Base-by-base conservation (phyloP, 2,797 vertebrate species). In the Melanogrammus aeglefinus region DNA sequence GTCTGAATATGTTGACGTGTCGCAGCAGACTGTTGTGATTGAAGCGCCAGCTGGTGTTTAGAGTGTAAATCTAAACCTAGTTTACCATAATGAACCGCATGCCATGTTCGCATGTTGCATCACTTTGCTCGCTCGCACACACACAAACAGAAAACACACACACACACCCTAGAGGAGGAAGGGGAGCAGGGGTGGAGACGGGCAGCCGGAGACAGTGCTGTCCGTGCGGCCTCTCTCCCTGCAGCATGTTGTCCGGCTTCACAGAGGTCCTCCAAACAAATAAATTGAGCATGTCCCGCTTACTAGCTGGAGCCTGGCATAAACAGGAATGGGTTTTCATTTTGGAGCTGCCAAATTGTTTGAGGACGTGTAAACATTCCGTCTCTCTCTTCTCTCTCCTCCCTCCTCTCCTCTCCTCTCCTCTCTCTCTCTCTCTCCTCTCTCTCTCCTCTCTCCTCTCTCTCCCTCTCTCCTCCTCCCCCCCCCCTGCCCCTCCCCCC, bases 11-110 rank as follows among this genome's bases (percentile, higher is more conserved):
- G 91, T 88, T 89, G 88, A 90, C 88, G 88, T 81, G 76, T 87
- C 79, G 79, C 84, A 89, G 86, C 89, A 92, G 87, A 94, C 87
- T 78, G 83, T 78, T 88, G 89, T 88, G 90, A 92, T 84, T 90
- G 91, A 93, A 90, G 90, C 63, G 78, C 83, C 93, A 93, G 91
- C 91, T 94, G 93, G 91, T 92, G 90, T 92, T 94, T 91, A 89
- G 86, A 91, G 87, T 81, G 80, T 87, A 86, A 92, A 85, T 75
- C 88, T 87, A 91, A 91, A 91, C 84, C 84, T 83, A 88, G 90
- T 90, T 92, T 90, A 87, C 82, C 83, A 87, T 91, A 90, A 91
- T 90, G 82, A 87, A 82, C 51, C 0, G 84, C 80, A 83, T 86
- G 84, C 70, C 84, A 83, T 80, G 88, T 83, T 86, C 82, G 77